Base-by-base conservation (phyloP, 64 coral and sea anemone genomes). In the Dendronephthya gigantea region DNA sequence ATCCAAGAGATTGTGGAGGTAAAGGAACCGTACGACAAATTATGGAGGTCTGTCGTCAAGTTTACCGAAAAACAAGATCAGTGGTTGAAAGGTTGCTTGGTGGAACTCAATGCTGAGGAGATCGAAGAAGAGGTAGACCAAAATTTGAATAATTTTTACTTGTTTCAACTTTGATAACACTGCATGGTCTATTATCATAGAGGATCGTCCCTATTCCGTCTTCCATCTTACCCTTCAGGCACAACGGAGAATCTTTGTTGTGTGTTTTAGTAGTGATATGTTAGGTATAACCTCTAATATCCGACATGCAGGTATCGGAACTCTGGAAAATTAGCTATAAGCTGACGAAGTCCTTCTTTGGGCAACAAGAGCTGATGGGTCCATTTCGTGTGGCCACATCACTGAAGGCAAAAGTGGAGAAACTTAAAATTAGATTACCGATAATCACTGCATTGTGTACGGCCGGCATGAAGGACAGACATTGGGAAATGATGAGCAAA, bases 381-480 rank as follows among this genome's bases (percentile, higher is more conserved):
- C 94, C 94, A 8, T 55, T 97, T 27, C 87, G 94, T 40, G 90
- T 97, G 37, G 88, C 94, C 9, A 90, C 89, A 65, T 85, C 89
- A 7, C 83, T 90, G 11, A 97, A 97, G 83, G 94, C 89, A 38
- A 89, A 90, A 82, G 83, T 97, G 23, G 94, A 97, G 81, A 97
- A 97, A 82, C 93, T 97, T 23, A 97, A 88, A 82, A 93, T 97
- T 48, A 97, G 92, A 84, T 93, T 97, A 91, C 94, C 94, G 40
- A 49, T 97, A 2, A 97, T 97, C 36, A 89, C 65, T 35, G 91
- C 94, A 9, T 43, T 97, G 27, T 97, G 94, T 72, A 97, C 94
- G 2, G 89, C 94, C n/a, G 94, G 94, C 9, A 97, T 97, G 19
- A 93, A 97, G 49, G 86, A 89, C 32, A 91, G 94, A 45, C 94